These are phyloP conservation scores for Holothuria glaberrima DNA, from an alignment of 35 echinoderm and acorn worm species.

Conservation along the genomic window DNA sequence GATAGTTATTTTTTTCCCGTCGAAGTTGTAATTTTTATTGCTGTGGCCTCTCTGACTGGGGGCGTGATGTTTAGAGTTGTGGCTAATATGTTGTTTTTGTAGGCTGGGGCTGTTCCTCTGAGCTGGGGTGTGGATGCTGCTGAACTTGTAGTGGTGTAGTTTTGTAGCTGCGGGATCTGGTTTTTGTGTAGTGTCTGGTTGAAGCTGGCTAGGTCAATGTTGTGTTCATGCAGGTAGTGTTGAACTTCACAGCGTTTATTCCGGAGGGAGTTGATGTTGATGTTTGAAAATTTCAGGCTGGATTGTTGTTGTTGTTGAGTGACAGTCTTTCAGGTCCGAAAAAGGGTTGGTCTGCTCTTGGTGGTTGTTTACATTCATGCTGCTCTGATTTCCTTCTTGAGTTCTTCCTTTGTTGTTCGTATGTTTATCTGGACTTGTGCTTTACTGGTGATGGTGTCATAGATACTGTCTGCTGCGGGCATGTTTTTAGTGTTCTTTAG, in stretches of 20 bases:
- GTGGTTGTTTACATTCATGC: neutral
- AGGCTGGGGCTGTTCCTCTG: neutral
- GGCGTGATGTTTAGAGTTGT: neutral
- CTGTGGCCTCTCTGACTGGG: too few relatives aligned
- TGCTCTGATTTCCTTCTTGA: neutral
- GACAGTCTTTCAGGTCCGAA: neutral
- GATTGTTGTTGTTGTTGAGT: neutral
- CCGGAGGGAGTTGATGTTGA: conserved; percentile 22
- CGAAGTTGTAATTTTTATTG: neutral
- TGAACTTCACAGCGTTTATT: conserved; percentile 25
- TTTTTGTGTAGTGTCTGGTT: conserved; percentile 26
- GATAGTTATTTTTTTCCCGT: neutral
- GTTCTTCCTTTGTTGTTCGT: neutral
- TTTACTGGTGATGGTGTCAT: neutral
- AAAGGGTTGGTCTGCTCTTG: neutral
- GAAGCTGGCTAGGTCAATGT: conserved; percentile 36
- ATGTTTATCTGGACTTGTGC: neutral
- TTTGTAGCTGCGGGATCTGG: neutral
- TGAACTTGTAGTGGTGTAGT: neutral
- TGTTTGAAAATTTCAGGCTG: neutral
- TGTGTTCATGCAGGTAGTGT: neutral
- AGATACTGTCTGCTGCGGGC: neutral
- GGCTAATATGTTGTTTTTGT: neutral
- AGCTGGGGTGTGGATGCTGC: neutral
- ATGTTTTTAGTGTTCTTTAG: neutral